Evolutionary conservation across 1,140 invertebrate genomes (phyloP).

Genomic region (Bemisia tabaci): DNA sequence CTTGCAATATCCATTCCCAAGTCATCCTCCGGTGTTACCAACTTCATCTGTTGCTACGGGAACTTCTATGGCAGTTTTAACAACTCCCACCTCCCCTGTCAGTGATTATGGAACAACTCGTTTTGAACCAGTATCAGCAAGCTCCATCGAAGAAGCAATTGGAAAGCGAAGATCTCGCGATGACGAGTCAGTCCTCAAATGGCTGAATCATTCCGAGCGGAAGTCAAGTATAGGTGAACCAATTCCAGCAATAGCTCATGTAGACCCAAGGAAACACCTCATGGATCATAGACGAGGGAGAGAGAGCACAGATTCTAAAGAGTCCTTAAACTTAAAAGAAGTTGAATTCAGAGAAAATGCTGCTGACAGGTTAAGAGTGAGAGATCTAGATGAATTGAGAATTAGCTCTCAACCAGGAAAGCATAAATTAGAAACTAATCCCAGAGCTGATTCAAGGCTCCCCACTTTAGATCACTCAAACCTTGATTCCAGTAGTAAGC

Average conservation of each 20-base stretch:
- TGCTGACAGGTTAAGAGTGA: constrained; percentile 12
- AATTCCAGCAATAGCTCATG: not conserved
- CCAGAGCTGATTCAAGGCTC: not conserved
- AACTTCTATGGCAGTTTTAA: not conserved
- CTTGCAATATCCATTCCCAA: constrained; percentile 67
- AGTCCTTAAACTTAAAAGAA: not conserved
- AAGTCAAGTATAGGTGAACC: not conserved
- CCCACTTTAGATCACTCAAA: not conserved
- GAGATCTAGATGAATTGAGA: not conserved
- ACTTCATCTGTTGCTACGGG: constrained; percentile 12
- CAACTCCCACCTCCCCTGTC: constrained; percentile 14
- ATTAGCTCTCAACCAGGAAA: not conserved
- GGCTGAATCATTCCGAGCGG: not conserved
- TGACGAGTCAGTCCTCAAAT: not conserved
- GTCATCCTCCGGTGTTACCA: constrained; percentile 42
- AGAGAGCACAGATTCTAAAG: constrained; percentile 6
- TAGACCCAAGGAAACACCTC: not conserved
- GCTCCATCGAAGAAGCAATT: not conserved
- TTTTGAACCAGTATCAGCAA: not conserved
- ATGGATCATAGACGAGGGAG: not conserved
- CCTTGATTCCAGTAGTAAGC: not conserved
- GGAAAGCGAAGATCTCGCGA: not conserved
- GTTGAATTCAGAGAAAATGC: constrained; percentile 8
- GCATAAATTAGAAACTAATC: not conserved
- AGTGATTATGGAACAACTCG: constrained; percentile 1